phyloP scores from a whole-genome alignment of 2,888 invertebrate genomes.

The Athalia circularis region DNA sequence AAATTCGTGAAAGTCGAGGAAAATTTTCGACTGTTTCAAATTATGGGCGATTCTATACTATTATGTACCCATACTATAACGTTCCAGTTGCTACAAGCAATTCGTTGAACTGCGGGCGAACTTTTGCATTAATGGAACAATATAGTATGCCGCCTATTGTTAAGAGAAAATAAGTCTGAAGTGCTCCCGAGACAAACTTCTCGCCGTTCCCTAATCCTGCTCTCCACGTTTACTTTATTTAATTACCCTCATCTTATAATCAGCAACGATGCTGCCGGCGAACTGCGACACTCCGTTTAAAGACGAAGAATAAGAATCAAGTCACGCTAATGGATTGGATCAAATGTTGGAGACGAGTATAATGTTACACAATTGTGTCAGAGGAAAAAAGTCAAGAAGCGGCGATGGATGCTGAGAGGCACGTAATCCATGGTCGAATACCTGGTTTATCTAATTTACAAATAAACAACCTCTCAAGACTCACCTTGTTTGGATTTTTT shows the following conservation, averaged over 20 bases:
- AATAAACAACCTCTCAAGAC: slow-evolving; percentile 4
- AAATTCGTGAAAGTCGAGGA: too few relatives aligned
- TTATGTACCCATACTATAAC: too few relatives aligned
- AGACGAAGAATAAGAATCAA: slow-evolving; percentile 42
- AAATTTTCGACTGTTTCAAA: too few relatives aligned
- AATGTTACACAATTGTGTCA: slow-evolving; percentile 54
- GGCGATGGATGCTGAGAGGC: background rate
- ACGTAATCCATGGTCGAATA: slow-evolving; percentile 31
- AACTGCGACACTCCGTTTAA: slow-evolving; percentile 19
- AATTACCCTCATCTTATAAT: slow-evolving; percentile 53
- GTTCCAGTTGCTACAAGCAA: too few relatives aligned
- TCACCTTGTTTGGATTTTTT: background rate
- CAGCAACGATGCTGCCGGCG: slow-evolving; percentile 16
- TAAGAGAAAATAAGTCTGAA: slow-evolving; percentile 33
- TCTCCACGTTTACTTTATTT: slow-evolving; percentile 54
- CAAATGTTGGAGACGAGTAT: slow-evolving; percentile 55
- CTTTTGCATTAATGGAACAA: slow-evolving; percentile 35
- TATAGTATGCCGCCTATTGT: slow-evolving; percentile 38
- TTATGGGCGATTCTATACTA: too few relatives aligned
- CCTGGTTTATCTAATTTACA: slow-evolving; percentile 12
- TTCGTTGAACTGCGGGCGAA: background rate
- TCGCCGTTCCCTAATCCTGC: slow-evolving; percentile 36
- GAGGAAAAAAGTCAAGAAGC: slow-evolving; percentile 21
- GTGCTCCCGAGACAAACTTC: slow-evolving; percentile 41
- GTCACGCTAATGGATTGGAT: slow-evolving; percentile 56